These are phyloP conservation scores for Cardiocondyla obscurior DNA, from an alignment of 1,140 invertebrate genomes.

Conservation along the genomic window DNA sequence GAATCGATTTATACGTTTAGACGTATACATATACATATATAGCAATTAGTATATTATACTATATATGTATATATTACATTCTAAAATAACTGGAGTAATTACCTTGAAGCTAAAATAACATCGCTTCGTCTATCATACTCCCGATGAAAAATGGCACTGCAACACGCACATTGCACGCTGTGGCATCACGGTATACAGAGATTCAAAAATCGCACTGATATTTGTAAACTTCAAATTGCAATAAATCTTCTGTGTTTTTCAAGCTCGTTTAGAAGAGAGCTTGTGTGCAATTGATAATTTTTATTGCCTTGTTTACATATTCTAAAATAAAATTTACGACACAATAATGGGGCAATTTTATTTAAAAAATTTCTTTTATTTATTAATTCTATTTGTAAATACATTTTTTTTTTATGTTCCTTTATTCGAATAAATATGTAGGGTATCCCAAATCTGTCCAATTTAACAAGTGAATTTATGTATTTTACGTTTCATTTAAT, in stretches of 20 bases:
- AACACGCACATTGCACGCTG: slow-evolving; percentile 26
- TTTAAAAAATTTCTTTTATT: too few relatives aligned
- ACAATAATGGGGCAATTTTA: neutral
- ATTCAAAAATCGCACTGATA: slow-evolving; percentile 23
- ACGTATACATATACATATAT: neutral
- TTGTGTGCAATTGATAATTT: neutral
- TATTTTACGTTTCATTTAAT: neutral
- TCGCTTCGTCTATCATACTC: slow-evolving; percentile 38
- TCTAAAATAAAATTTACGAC: neutral
- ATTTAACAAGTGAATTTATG: too few relatives aligned
- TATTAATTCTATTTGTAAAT: too few relatives aligned
- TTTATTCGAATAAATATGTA: too few relatives aligned
- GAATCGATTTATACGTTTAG: slow-evolving; percentile 33
- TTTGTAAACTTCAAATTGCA: slow-evolving; percentile 18
- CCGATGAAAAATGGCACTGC: slow-evolving; percentile 23
- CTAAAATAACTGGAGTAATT: slow-evolving; percentile 42
- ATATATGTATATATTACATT: neutral
- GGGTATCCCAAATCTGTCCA: too few relatives aligned
- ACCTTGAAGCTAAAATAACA: slow-evolving; percentile 29
- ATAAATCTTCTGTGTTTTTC: neutral
- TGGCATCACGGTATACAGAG: neutral
- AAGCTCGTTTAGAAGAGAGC: neutral
- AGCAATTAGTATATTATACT: neutral
- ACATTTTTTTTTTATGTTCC: too few relatives aligned
- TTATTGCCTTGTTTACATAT: neutral